Conservation (phyloP, 2,888 invertebrate genomes). For the Caprella mutica region DNA sequence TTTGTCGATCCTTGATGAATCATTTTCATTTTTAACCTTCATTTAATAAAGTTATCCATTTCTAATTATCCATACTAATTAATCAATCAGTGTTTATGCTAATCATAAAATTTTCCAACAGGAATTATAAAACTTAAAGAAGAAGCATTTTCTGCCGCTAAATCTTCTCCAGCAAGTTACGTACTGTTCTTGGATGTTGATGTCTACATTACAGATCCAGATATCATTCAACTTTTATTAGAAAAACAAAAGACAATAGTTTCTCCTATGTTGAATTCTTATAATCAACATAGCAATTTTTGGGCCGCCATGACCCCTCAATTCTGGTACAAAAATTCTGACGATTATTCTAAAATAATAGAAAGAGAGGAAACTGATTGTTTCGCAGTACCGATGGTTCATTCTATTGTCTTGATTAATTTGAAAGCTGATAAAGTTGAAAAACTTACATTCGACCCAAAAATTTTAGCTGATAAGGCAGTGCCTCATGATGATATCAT, state of each 20-base stretch:
- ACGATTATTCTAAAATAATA: constrained; percentile 69
- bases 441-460: constrained; percentile 60
- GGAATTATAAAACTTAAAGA: constrained; percentile 71
- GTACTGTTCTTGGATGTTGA: constrained; percentile 79
- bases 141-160: constrained; percentile 57
- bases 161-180: constrained; percentile 75
- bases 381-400: constrained; percentile 79
- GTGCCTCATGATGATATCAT: constrained; percentile 87
- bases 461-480: constrained; percentile 46
- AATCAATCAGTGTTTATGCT: too few species aligned
- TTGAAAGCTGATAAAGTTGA: constrained; percentile 51
- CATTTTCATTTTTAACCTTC: too few species aligned
- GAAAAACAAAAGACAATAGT: constrained; percentile 50
- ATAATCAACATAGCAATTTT: constrained; percentile 84
- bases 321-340: constrained; percentile 71
- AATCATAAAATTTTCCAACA: too few species aligned
- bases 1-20: too few species aligned
- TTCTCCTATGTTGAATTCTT: constrained; percentile 75
- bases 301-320: constrained; percentile 86
- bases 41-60: too few species aligned
- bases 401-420: constrained; percentile 70
- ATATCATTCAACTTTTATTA: constrained; percentile 53
- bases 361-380: constrained; percentile 55
- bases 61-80: too few species aligned
- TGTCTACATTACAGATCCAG: constrained; percentile 59